Conservation (phyloP, 2,113 vertebrate genomes). For the Zosterops japonicus region DNA sequence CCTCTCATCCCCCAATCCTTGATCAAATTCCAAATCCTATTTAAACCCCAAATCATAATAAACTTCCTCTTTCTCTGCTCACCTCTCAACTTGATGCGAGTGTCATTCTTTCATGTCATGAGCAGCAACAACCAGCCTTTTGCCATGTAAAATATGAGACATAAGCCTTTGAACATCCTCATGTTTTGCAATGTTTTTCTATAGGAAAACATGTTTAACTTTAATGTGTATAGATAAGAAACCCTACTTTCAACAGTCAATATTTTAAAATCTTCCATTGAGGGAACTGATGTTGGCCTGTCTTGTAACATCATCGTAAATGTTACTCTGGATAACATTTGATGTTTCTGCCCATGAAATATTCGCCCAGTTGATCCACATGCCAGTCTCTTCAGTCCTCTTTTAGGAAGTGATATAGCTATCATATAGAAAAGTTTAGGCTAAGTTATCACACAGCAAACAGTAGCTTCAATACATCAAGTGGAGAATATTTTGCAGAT, state of each 20-base stretch:
- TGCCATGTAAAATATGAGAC: background rate
- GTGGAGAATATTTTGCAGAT: background rate
- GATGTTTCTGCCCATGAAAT: background rate
- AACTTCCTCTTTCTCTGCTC: too few relatives aligned
- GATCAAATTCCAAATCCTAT: too few relatives aligned
- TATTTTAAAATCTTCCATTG: background rate
- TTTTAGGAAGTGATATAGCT: background rate
- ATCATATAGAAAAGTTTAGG: background rate
- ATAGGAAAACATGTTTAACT: background rate
- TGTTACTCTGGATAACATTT: background rate
- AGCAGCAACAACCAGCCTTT: background rate
- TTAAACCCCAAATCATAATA: too few relatives aligned
- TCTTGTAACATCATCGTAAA: background rate
- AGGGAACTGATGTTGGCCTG: background rate
- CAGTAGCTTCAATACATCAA: background rate
- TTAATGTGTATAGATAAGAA: background rate
- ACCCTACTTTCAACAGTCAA: background rate
- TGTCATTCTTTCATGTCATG: too few relatives aligned
- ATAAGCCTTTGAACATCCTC: background rate
- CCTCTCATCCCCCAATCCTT: too few relatives aligned
- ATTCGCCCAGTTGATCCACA: background rate
- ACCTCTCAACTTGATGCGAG: too few relatives aligned
- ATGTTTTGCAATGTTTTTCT: background rate
- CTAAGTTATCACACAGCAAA: background rate
- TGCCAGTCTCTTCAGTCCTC: background rate